Evolutionary conservation across 2,797 vertebrate species (phyloP).

Genomic region (Chelon auratus): DNA sequence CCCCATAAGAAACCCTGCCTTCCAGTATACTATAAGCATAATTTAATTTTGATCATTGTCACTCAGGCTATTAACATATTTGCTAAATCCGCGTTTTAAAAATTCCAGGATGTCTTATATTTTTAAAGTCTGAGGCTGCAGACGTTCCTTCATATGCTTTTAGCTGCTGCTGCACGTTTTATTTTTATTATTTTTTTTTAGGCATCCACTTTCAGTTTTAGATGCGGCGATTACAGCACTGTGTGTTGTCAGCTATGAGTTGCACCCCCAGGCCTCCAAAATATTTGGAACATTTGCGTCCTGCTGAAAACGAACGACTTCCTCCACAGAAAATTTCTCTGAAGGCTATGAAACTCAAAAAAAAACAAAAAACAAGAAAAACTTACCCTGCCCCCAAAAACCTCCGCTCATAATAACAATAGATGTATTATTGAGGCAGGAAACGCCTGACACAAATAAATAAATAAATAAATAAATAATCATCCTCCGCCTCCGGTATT

Average conservation of each 20-base stretch:
- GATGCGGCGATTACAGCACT: constrained; percentile 1
- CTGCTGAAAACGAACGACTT: constrained; percentile 56
- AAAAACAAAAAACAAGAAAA: constrained; percentile 77
- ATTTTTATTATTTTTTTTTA: not conserved
- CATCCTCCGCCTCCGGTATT: constrained; percentile 67
- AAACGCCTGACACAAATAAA: constrained; percentile 67
- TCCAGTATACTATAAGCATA: not conserved
- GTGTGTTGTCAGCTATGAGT: constrained; percentile 19
- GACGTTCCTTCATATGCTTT: not conserved
- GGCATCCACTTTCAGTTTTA: not conserved
- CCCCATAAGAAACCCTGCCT: too few species aligned
- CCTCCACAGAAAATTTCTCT: constrained; percentile 58
- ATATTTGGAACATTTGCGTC: constrained; percentile 59
- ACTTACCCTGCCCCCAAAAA: constrained; percentile 57
- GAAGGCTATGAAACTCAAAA: constrained; percentile 64
- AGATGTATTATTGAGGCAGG: constrained; percentile 71
- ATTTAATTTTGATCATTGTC: not conserved
- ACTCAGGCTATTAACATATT: too few species aligned
- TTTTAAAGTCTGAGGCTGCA: not conserved
- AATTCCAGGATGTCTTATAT: not conserved
- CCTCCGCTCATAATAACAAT: constrained; percentile 64
- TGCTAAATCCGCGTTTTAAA: not conserved
- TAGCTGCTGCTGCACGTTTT: not conserved
- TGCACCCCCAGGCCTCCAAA: constrained; percentile 48
- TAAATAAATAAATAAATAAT: not conserved